Percentiles rank a stretch among this genome's conserved stretches.
Conservation (phyloP, 2,888 invertebrate genomes). For the Andrena haemorrhoa region DNA sequence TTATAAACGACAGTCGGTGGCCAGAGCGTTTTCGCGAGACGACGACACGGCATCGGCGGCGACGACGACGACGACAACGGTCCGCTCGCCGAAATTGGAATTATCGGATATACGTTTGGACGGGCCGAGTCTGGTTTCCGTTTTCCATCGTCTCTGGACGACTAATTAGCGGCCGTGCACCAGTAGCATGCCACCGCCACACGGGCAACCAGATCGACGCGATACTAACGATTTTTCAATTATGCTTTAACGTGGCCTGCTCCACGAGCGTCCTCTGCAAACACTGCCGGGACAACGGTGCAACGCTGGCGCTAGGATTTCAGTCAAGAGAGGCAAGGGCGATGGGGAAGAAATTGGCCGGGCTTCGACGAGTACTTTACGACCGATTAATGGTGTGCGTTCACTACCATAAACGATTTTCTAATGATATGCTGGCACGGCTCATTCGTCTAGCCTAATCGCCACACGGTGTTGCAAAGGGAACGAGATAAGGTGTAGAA, state of each 20-base stretch:
- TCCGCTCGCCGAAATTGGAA: slow-evolving; percentile 65
- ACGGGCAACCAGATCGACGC: slow-evolving; percentile 70
- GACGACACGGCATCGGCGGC: slow-evolving; percentile 20
- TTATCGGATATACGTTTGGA: slow-evolving; percentile 68
- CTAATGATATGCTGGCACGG: no score
- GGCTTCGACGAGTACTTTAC: background rate
- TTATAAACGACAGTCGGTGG: slow-evolving; percentile 67
- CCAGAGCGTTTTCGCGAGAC: slow-evolving; percentile 52
- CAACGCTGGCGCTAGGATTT: background rate
- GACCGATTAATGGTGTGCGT: background rate
- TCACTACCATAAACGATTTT: no score
- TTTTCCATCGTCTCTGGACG: slow-evolving; percentile 56
- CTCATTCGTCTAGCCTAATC: no score
- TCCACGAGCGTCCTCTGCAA: slow-evolving; percentile 6
- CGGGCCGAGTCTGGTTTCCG: slow-evolving; percentile 41
- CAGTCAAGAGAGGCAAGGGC: background rate
- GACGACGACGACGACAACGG: slow-evolving; percentile 47
- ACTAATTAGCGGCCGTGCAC: slow-evolving; percentile 75
- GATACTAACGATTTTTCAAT: slow-evolving; percentile 85
- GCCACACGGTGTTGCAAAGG: no score
- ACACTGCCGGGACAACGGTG: background rate
- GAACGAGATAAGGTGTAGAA: no score
- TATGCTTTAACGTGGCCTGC: slow-evolving; percentile 77
- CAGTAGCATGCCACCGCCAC: slow-evolving; percentile 46
- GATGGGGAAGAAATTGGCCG: background rate